phyloP scores from a whole-genome alignment of 2,113 vertebrate genomes.

The Ameiurus melas region DNA sequence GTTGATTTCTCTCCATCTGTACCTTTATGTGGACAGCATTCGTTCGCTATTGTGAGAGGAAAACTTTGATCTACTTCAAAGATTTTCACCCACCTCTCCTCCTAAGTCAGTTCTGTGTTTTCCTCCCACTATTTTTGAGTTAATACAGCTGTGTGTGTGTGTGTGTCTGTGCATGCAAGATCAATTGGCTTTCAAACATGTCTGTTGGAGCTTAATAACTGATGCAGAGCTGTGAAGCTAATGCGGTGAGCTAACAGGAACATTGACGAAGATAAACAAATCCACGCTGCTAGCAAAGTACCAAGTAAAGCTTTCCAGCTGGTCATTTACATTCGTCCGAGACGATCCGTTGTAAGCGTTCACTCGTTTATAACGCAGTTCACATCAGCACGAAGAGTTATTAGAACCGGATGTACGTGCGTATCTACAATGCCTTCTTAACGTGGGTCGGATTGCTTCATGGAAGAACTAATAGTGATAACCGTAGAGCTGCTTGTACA shows the following conservation, averaged over 20 bases:
- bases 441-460: not conserved
- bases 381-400: not conserved
- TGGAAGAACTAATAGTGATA: not conserved
- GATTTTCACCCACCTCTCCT: conserved; percentile 17
- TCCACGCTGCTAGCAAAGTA: not conserved
- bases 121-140: conserved; percentile 19
- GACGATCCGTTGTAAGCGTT: not conserved
- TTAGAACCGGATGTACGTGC: not conserved
- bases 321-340: not conserved
- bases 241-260: conserved; percentile 13
- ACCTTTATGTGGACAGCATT: conserved; percentile 43
- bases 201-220: conserved; percentile 37
- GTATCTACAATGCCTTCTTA: not conserved
- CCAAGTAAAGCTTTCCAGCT: conserved; percentile 4
- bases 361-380: not conserved
- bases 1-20: conserved; percentile 40
- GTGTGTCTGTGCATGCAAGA: not conserved
- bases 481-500: not conserved
- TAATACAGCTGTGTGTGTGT: conserved; percentile 22
- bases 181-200: conserved; percentile 13
- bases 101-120: conserved; percentile 21
- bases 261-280: not conserved
- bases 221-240: conserved; percentile 14
- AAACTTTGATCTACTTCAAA: conserved; percentile 58
- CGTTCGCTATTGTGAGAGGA: conserved; percentile 39